Evolutionary conservation across 2,888 invertebrate species (phyloP).

Genomic region (Agrotis exclamationis): DNA sequence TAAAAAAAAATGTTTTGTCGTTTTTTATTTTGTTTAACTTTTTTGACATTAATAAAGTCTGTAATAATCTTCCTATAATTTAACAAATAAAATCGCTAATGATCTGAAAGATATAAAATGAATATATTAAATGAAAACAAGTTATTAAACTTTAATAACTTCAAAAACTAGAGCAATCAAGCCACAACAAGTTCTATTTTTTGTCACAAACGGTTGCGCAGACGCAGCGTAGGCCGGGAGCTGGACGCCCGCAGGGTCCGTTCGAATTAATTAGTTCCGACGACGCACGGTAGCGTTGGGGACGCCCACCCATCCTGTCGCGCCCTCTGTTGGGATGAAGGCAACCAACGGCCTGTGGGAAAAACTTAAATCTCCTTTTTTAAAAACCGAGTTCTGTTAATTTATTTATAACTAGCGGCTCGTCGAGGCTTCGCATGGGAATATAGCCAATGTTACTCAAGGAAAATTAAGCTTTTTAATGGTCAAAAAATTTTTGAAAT

Average conservation of each 20-base stretch:
- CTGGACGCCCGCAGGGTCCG: slow-evolving; percentile 60
- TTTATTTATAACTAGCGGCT: no score
- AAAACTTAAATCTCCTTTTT: neutral
- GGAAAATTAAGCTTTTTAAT: no score
- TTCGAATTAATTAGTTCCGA: slow-evolving; percentile 67
- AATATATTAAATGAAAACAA: no score
- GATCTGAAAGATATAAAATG: no score
- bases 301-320: slow-evolving; percentile 68
- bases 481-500: no score
- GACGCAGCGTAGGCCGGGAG: slow-evolving; percentile 67
- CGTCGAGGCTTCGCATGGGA: no score
- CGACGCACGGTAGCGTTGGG: slow-evolving; percentile 54
- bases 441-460: no score
- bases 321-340: neutral
- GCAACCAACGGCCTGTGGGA: neutral
- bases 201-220: slow-evolving; percentile 32
- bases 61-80: no score
- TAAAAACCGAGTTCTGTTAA: neutral
- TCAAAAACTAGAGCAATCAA: neutral
- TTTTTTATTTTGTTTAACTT: neutral
- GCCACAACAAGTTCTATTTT: slow-evolving; percentile 23
- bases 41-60: neutral
- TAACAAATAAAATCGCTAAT: no score
- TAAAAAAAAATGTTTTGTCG: neutral
- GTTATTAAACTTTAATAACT: no score